Base-by-base conservation (phyloP, 2,888 invertebrate species). In the Xestia ashworthii region DNA sequence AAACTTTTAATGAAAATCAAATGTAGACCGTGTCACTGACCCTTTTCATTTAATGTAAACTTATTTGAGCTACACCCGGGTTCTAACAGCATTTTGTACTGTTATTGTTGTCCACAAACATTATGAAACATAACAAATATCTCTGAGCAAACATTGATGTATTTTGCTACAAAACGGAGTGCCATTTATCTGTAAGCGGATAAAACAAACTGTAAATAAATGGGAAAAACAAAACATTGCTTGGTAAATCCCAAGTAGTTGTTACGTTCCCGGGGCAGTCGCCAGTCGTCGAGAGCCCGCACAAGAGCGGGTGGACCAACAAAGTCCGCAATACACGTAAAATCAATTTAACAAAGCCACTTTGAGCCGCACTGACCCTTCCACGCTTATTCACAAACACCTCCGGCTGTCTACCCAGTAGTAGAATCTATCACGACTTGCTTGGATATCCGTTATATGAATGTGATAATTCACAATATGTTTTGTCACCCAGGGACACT, bases 291-390 rank as follows among this genome's bases (percentile, higher is more conserved):
- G 90, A 92, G 81, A 71, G 53, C 71, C 90, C 90, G 91, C 91
- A 91, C 89, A 78, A 91, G 88, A 90, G 90, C 85, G 91, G 87
- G 87, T 89, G 90, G 88, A 58, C 74, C 78, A 82, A 81, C 92
- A 93, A 93, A 95, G 91, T 94, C 94, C 93, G 91, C 95, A 94
- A 94, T 95, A 96, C 96, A 96, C 94, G 95, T 95, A 94, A 96
- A 96, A 96, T 96, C 96, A 96, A 96, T 96, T 96, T 96, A 93
- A 91, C 92, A 95, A 96, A 96, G 94, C 96, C 92, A 93, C 93
- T 93, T 92, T 93, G 93, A 94, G 93, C 94, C 94, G 90, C 90
- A 90, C 91, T 93, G 95, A 94, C 95, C 95, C 91, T 93, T 90
- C 90, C 89, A 91, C 92, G 91, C 91, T 91, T 91, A 93, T 92